phyloP scores from a whole-genome alignment of 2,888 invertebrate species.

The Rhagonycha lutea region DNA sequence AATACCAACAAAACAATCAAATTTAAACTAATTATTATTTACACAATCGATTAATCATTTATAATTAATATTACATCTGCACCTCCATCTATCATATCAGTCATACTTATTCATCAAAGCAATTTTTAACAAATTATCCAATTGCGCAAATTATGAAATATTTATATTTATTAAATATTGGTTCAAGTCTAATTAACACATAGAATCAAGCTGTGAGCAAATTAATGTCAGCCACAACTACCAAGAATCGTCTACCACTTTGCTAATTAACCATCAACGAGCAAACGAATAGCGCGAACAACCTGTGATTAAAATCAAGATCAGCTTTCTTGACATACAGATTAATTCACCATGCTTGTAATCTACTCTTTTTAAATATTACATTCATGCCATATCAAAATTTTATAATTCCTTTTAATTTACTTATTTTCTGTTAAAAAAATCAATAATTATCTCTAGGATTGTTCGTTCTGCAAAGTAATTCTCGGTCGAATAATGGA shows the following conservation, averaged over 20 bases:
- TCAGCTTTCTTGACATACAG: conserved; percentile 4
- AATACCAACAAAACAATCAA: background rate
- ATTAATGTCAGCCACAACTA: conserved; percentile 6
- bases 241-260: conserved; percentile 5
- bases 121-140: background rate
- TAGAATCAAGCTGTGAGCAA: background rate
- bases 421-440: background rate
- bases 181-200: background rate
- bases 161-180: background rate
- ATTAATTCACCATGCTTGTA: background rate
- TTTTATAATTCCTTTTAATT: background rate
- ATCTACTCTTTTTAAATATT: background rate
- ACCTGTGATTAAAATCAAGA: conserved; percentile 11
- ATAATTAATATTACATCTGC: background rate
- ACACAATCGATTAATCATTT: background rate
- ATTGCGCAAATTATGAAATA: background rate
- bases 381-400: background rate
- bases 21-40: background rate
- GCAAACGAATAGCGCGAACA: conserved; percentile 4
- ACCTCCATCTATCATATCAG: background rate
- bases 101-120: background rate
- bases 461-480: too few relatives aligned
- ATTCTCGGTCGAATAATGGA: too few relatives aligned
- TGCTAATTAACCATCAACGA: conserved; percentile 14
- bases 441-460: too few relatives aligned